Base-by-base conservation (phyloP, 2,888 invertebrate genomes). In the Steromphala cineraria region DNA sequence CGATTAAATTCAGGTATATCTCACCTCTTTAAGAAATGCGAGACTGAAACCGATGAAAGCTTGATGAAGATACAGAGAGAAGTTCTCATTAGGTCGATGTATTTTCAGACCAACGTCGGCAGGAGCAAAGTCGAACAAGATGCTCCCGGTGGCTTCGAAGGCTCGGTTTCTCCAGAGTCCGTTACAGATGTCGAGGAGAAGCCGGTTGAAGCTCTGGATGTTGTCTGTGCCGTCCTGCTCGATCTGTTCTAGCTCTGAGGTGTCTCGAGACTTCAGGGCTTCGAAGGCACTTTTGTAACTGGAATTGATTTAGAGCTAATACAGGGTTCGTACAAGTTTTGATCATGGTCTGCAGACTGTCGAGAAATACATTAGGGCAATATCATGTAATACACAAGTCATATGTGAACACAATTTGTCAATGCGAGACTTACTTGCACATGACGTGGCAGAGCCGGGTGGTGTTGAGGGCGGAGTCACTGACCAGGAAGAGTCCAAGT, bases 111-210 rank as follows among this genome's bases (percentile, higher is more conserved):
- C 28, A 28, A 19, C 24, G 3, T 62, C 62, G 15, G 62, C 13
- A 10, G 62, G 62, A 28, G 24, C 28, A n/a, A 62, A 62, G 62
- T 62, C 62, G 62, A 62, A 62, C 13, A 62, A 24, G 28, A 62
- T 24, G 24, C 62, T 62, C 28, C 62, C 62, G 28, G 15, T 21
- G 5, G 62, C 62, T n/a, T 62, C 62, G 13, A 62, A 62, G 8
- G 62, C 62, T 24, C 67, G 46, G 81, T 81, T 81, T 67, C 80
- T 79, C 86, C 86, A 86, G 52, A 86, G 62, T 19, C 82, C 80
- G 24, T 80, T 81, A 53, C 81, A 62, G 8, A 83, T 79, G 75
- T 86, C 84, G 40, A 82, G 78, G 52, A 86, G 74, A 52, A 82
- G 79, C 17, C 67, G 74, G 75, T 86, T 86, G 76, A 86, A 83